Base-by-base conservation (phyloP, 2,797 vertebrate species). In the Crypturellus tataupa region DNA sequence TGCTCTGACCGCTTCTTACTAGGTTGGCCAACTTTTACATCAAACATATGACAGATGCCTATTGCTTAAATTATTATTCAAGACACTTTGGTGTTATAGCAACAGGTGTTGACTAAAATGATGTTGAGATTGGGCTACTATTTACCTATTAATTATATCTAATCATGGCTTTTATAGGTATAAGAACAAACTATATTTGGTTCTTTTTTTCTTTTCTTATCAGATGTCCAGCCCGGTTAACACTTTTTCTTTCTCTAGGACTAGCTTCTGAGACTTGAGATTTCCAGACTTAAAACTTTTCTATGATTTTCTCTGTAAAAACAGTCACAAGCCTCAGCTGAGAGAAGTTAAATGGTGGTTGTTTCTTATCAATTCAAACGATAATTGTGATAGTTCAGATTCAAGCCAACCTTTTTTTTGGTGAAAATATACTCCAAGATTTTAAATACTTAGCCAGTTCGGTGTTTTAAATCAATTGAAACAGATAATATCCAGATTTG, bases 201-300 rank as follows among this genome's bases (percentile, higher is more conserved):
- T 7, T 8, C 4, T 15, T 31, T 40, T 2, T 4, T 9, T 8
- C 49, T 16, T 42, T 53, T 51, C 13, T 4, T 2, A 21, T 5
- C 3, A 20, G 20, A 25, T 84, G 15, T 53, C 42, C 88, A 59
- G 29, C 44, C 13, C 80, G 21, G 55, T 10, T 21, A 76, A 63
- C 7, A 11, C 19, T 25, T 80, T 81, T 62, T 9, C 15, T 80
- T 6, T 24, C 15, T 20, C 11, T 73, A 85, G 65, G 44, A 11
- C 37, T 72, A 46, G 39, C 21, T 62, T 85, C 10, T 11, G 58
- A 65, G 37, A 72, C 19, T 42, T 58, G n/a, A 53, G 39, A 33
- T 77, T 69, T 62, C 46, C 46, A 37, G 42, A 39, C 11, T 11
- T n/a, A 46, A 27, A 19, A 12, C 53, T 62, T 23, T n/a, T 0